Evolutionary conservation across 2,797 vertebrate species (phyloP).

Genomic region (Ara ararauna): DNA sequence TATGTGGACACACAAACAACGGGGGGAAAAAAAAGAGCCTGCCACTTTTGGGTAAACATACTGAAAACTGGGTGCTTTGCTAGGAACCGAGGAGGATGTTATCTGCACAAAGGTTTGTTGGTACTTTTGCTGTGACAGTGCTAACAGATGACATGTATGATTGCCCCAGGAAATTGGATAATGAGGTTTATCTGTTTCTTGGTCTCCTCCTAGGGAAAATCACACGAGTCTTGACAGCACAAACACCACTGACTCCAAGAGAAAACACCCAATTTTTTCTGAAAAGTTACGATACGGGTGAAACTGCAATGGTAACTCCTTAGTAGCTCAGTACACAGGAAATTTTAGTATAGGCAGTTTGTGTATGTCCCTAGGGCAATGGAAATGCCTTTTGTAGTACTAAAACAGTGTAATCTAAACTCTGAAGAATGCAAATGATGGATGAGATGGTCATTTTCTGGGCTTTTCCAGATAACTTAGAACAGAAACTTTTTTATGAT

Average conservation of each 20-base stretch:
- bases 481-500: background rate
- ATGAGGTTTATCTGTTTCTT: background rate
- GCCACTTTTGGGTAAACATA: background rate
- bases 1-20: background rate
- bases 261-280: background rate
- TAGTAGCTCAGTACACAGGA: background rate
- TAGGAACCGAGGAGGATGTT: background rate
- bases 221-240: background rate
- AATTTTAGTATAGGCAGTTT: background rate
- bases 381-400: background rate
- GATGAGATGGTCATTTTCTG: background rate
- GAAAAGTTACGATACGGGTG: background rate
- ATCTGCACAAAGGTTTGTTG: background rate
- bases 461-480: background rate
- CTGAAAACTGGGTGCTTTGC: background rate
- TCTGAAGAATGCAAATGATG: background rate
- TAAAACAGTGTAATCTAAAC: background rate
- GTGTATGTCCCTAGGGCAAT: background rate
- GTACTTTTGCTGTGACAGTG: rapidly evolving
- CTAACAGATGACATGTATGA: background rate
- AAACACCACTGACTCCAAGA: background rate
- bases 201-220: background rate
- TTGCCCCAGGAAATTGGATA: background rate
- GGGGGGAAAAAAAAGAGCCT: background rate
- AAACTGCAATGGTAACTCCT: background rate